Evolutionary conservation across 2,888 invertebrate species (phyloP).

Genomic region (Teleogryllus oceanicus): DNA sequence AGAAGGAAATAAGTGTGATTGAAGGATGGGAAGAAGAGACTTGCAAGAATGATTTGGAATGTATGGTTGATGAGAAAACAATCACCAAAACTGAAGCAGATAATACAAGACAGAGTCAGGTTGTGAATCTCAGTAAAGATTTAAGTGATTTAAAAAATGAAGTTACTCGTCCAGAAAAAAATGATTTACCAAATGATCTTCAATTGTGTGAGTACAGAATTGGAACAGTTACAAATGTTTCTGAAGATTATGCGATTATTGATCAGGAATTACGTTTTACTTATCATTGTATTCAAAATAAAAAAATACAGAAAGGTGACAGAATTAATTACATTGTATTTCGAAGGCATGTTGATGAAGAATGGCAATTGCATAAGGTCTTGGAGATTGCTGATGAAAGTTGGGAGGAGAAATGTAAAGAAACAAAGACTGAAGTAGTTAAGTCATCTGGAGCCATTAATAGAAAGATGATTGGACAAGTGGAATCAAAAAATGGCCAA

Average conservation of each 20-base stretch:
- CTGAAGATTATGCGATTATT: slow-evolving; percentile 54
- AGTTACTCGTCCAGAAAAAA: no score
- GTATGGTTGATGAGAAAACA: no score
- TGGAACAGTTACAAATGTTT: slow-evolving; percentile 61
- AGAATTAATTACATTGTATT: slow-evolving; percentile 57
- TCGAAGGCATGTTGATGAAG: slow-evolving; percentile 48
- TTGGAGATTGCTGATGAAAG: slow-evolving; percentile 53
- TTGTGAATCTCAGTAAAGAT: no score
- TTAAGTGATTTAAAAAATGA: no score
- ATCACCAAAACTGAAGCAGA: no score
- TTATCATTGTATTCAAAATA: slow-evolving; percentile 44
- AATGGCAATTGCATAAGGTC: slow-evolving; percentile 56
- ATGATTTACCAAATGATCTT: not conserved
- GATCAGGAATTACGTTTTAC: slow-evolving; percentile 59
- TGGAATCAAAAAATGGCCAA: slow-evolving; percentile 46
- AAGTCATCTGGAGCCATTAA: slow-evolving; percentile 22
- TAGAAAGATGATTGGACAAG: slow-evolving; percentile 47
- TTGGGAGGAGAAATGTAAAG: slow-evolving; percentile 49
- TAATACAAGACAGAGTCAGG: no score
- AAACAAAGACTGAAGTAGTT: not conserved
- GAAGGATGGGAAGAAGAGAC: no score
- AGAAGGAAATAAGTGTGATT: no score
- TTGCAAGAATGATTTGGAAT: no score
- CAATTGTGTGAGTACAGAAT: slow-evolving; percentile 34
- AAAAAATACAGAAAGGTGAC: slow-evolving; percentile 52